phyloP scores from a whole-genome alignment of 2,797 vertebrate genomes.

The Premnoplex brunnescens region DNA sequence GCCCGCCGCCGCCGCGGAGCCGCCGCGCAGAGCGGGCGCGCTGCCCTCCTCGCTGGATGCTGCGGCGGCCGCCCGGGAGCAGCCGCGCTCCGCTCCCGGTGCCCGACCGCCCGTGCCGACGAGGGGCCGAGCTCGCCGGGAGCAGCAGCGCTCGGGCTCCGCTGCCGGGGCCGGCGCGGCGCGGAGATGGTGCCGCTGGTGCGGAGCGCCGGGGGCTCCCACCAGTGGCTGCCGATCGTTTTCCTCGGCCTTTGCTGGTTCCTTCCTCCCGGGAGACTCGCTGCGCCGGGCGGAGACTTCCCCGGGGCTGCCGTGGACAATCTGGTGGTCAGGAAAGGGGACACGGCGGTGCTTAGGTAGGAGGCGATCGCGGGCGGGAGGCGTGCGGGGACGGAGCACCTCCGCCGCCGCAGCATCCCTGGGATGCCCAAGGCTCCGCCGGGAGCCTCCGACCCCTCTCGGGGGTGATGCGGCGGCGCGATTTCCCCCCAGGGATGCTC shows the following conservation, averaged over 20 bases:
- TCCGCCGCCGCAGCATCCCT: background rate
- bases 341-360: slow-evolving; percentile 96
- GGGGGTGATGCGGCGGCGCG: background rate
- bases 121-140: background rate
- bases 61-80: slow-evolving; percentile 89
- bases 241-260: slow-evolving; percentile 94
- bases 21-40: slow-evolving; percentile 84
- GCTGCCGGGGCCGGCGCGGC: slow-evolving; percentile 24
- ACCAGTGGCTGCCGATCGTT: slow-evolving; percentile 92
- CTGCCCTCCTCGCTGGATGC: slow-evolving; percentile 92
- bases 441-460: background rate
- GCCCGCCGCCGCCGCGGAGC: slow-evolving; percentile 78
- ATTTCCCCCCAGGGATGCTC: background rate
- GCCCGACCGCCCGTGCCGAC: background rate
- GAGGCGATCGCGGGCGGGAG: slow-evolving; percentile 29
- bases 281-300: slow-evolving; percentile 79
- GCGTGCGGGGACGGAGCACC: background rate
- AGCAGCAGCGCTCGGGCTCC: background rate
- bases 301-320: slow-evolving; percentile 86
- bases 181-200: slow-evolving; percentile 93
- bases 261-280: slow-evolving; percentile 78
- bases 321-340: slow-evolving; percentile 95
- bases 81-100: slow-evolving; percentile 72
- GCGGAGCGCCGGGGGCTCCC: slow-evolving; percentile 93
- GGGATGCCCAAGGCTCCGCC: background rate